Base-by-base conservation (phyloP, 37 sponge, comb jelly and placozoan genomes). In the Ianthella basta region DNA sequence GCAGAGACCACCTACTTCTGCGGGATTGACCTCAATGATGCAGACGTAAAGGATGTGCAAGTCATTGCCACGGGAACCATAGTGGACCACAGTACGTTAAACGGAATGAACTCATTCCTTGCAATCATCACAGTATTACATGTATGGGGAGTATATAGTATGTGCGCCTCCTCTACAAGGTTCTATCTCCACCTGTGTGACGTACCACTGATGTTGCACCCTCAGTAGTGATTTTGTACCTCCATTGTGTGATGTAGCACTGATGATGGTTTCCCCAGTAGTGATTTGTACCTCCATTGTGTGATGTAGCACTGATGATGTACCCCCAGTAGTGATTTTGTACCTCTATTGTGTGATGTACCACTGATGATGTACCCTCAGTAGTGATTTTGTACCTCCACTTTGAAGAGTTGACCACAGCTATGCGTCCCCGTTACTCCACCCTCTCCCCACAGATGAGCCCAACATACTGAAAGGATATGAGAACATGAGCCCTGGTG, bases 1-100 rank as follows among this genome's bases (percentile, higher is more conserved):
- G 84, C 89, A 0, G 55, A 82, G 29, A 38, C 84, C 60, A 94
- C 91, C 24, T 94, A 81, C 80, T 94, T 88, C 56, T 89, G 91
- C 40, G 95, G 95, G 0, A 83, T 91, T 44, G 95, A 94, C 81
- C 44, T 75, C 16, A 44, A 75, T 12, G 54, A 24, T 25, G 54
- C 21, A 4, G 40, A 19, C 25, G 78, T 50, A 1, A 61, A 61
- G 29, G 44, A 40, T 50, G 40, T 75, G 18, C 78, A 75, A 12
- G 53, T 75, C 78, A 36, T 75, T 41, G 38, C 78, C 6, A 12
- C 23, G 4, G 78, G 50, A 13, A 36, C 37, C 53, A 75, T 75
- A n/a, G 78, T 50, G 21, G 78, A 75, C 16, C 78, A 24, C 23
- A 75, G 78, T 75, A 41, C 0, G 78, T 75, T 25, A 5, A 33